Evolutionary conservation across 2,113 vertebrate genomes (phyloP).

Genomic region (Artemisiospiza belli): DNA sequence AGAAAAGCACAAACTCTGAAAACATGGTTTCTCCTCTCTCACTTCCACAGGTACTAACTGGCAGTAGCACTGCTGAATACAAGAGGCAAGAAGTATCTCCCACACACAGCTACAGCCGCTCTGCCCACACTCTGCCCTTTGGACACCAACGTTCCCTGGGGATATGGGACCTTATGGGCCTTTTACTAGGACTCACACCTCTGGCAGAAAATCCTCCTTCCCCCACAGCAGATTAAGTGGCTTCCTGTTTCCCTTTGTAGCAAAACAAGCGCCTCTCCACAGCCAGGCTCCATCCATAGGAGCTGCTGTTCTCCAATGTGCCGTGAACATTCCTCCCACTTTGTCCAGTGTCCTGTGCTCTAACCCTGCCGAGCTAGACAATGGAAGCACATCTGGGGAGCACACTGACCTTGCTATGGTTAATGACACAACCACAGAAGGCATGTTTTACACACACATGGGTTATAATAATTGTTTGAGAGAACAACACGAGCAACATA

Average conservation of each 20-base stretch:
- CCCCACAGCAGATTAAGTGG: not conserved
- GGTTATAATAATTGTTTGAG: not conserved
- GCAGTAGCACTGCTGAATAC: not conserved
- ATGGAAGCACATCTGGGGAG: not conserved
- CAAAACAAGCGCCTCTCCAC: not conserved
- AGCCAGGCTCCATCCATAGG: rapidly evolving
- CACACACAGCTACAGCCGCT: rapidly evolving
- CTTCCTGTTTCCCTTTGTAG: not conserved
- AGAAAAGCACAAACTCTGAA: not conserved
- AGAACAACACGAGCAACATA: not conserved
- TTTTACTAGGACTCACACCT: not conserved
- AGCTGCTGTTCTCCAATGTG: not conserved
- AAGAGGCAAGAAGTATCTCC: not conserved
- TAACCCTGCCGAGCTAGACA: not conserved
- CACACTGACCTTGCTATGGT: not conserved
- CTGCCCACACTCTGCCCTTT: rapidly evolving
- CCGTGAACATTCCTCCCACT: not conserved
- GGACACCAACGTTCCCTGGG: rapidly evolving
- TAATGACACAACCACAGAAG: not conserved
- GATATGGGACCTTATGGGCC: not conserved
- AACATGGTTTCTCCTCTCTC: not conserved
- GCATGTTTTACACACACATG: not conserved
- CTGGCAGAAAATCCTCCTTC: not conserved
- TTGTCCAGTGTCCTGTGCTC: rapidly evolving
- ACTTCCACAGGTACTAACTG: not conserved